phyloP scores from a whole-genome alignment of 1,140 invertebrate genomes.

The Steinernema feltiae region DNA sequence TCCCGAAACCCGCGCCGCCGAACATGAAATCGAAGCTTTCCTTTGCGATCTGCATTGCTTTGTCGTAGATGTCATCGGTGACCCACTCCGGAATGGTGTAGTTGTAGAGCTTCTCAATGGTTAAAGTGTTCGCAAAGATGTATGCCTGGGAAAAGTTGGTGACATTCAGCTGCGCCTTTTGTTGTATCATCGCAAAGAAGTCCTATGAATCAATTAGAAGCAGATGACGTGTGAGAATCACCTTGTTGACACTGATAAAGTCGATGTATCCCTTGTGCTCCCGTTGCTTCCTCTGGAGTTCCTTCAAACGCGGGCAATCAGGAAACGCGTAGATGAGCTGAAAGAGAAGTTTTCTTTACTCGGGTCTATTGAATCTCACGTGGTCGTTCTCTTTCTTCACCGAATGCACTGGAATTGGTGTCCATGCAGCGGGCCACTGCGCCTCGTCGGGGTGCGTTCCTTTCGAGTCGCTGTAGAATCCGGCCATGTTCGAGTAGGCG shows the following conservation, averaged over 20 bases:
- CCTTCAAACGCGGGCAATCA: background rate
- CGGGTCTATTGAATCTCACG: background rate
- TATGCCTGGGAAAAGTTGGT: background rate
- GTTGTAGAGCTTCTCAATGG: background rate
- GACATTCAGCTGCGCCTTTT: background rate
- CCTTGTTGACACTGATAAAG: background rate
- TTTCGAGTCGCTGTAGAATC: constrained; percentile 29
- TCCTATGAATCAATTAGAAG: background rate
- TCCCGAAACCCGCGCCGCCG: background rate
- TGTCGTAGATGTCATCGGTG: background rate
- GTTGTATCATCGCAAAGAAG: background rate
- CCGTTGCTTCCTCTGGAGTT: constrained; percentile 25
- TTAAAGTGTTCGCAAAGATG: too few species aligned
- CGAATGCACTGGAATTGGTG: constrained; percentile 38
- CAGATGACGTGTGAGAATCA: background rate
- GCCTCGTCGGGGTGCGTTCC: constrained; percentile 14
- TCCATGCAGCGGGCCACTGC: constrained; percentile 37
- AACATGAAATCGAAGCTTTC: background rate
- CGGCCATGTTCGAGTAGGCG: constrained; percentile 37
- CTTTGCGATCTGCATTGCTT: background rate
- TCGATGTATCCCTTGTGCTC: background rate
- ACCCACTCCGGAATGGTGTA: background rate
- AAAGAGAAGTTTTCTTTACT: background rate
- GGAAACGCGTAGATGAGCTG: background rate
- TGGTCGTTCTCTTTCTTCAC: constrained; percentile 28